Base-by-base conservation (phyloP, 2,797 vertebrate species). In the Xyrichtys novacula region DNA sequence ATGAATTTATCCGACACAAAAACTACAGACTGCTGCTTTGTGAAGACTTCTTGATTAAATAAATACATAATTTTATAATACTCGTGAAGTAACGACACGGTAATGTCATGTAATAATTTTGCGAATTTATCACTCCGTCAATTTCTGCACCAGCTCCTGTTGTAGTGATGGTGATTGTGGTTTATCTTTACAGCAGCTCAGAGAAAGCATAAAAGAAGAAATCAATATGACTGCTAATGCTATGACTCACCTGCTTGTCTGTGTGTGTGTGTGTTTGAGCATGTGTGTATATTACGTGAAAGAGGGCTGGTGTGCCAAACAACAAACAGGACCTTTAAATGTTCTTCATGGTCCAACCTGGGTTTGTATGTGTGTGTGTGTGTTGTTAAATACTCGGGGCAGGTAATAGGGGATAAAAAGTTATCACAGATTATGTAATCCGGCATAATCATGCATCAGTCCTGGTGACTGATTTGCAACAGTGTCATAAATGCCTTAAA, bases 201-300 rank as follows among this genome's bases (percentile, higher is more conserved):
- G 76, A 48, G 57, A 68, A 76, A 83, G 78, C 78, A 81, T 65
- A 78, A 81, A 91, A 72, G 74, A 83, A 80, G 83, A 88, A 91
- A 94, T 94, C 91, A 57, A 93, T 93, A 91, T 59, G 71, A 79
- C 80, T 89, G 84, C 87, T 90, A 92, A 90, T 81, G 88, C 85
- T 78, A 81, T 89, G 89, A 81, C 80, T 87, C 86, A 90, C 80
- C 71, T 49, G n/a, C 63, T 60, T 53, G 47, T 46, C 63, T 62
- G 62, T 52, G 50, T 55, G 64, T 52, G 65, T 65, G 57, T 0
- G 46, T n/a, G 46, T 39, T 47, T 26, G 56, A 42, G 23, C 29
- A 39, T 39, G 63, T n/a, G 46, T 59, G 55, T 36, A 7, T 19
- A 15, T 34, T 16, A 63, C 58, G 23, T 28, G 43, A 23, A 34